Evolutionary conservation across 2,888 invertebrate genomes (phyloP), one percentile per base, ranked within the genome.

Genomic region (Aspidiotus rigidus): DNA sequence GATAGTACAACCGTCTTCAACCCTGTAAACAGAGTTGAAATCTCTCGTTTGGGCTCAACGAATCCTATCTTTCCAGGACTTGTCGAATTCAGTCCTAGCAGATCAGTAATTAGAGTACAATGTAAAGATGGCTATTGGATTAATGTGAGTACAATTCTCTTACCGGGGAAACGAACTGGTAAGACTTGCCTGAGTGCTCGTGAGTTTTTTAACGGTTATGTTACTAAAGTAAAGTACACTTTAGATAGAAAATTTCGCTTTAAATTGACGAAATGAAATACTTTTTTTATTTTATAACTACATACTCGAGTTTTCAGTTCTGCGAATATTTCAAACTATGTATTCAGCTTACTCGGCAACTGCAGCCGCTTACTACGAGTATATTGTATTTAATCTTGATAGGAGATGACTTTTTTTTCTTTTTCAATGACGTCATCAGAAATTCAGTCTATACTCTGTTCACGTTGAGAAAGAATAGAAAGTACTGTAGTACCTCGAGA

Each of bases 131-230:
- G 80, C 64, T 82, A 79, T 73, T 86, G 83, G 79, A 79, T 93
- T 71, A 83, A 84, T 77, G 83, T 90, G 70, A 80, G 79, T 73
- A 82, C 82, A 74, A 73, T 93, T 69, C 82, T 84, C 75, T 78
- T 92, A 71, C 80, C 84, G 73, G 86, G 86, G 10, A 87, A 84
- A 77, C 86, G 83, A 77, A 80, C 83, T 74, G 28, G 28, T 28
- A 90, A 83, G 77, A 80, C 83, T 74, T 28, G 28, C 28, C 90
- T 94, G 84, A 83, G 81, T 63, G 89, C 92, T 5, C 75, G 79
- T 74, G 91, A 92, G 76, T 96, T 96, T 80, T 85, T 85, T 78
- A 93, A 93, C 81, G 94, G 94, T 9, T 94, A 86, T 78, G 79
- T 93, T 42, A 84, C 83, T 75, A 86, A 86, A 79, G 64, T 64